Conservation (phyloP, 1,140 invertebrate species). For the Carposina sasakii region DNA sequence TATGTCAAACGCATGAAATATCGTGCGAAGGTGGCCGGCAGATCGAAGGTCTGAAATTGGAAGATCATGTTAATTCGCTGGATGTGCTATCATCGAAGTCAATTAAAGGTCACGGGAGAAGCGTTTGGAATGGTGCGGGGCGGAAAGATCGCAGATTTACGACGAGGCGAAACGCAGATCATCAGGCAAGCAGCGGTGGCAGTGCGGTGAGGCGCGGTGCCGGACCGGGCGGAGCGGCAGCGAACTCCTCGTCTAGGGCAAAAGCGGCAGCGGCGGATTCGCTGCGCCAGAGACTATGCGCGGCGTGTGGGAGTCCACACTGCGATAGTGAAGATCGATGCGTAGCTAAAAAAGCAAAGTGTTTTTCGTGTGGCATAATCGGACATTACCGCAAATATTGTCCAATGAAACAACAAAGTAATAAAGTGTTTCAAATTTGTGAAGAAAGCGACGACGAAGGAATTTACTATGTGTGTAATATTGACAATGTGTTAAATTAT, state of each 20-base stretch:
- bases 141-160: neutral
- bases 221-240: neutral
- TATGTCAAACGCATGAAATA: constrained; percentile 5
- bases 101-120: no score
- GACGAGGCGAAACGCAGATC: neutral
- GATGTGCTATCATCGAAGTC: no score
- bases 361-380: neutral
- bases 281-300: neutral
- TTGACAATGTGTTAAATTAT: neutral
- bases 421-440: constrained; percentile 5
- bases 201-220: neutral
- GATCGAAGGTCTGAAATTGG: no score
- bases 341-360: neutral
- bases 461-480: neutral
- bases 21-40: neutral
- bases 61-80: no score
- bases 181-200: neutral
- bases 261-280: neutral
- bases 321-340: neutral
- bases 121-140: neutral
- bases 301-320: neutral
- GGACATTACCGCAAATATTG: neutral
- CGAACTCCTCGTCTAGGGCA: neutral
- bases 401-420: neutral
- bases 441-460: neutral